Evolutionary conservation across 30 jellyfish, hydroid and myxozoan species (phyloP).

Genomic region (Hydractinia echinata): DNA sequence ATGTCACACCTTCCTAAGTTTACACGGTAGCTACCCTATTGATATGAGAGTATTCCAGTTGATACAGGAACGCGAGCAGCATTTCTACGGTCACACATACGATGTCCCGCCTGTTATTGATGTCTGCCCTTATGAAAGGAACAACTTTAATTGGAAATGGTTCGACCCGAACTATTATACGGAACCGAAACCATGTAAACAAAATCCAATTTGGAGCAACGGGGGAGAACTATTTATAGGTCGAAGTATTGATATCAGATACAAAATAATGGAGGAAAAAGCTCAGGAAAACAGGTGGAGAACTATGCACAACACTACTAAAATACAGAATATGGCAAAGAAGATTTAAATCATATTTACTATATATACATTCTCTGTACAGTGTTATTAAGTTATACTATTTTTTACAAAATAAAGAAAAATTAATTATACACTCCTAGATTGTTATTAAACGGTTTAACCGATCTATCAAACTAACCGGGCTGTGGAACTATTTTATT

Average conservation of each 20-base stretch:
- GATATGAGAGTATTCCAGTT: slow-evolving; percentile 51
- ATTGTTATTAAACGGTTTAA: too few relatives aligned
- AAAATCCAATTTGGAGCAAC: slow-evolving; percentile 61
- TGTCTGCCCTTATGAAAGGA: slow-evolving; percentile 56
- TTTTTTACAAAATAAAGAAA: too few relatives aligned
- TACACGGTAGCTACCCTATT: slow-evolving; percentile 69
- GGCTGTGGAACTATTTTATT: neutral
- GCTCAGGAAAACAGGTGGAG: too few relatives aligned
- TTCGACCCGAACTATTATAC: slow-evolving; percentile 37
- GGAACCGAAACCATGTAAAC: slow-evolving; percentile 60
- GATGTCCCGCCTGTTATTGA: slow-evolving; percentile 56
- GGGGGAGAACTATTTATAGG: slow-evolving; percentile 7
- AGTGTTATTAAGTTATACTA: too few relatives aligned
- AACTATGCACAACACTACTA: too few relatives aligned
- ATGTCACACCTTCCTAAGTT: slow-evolving; percentile 69
- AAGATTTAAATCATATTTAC: too few relatives aligned
- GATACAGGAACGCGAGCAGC: slow-evolving; percentile 38
- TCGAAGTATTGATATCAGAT: neutral
- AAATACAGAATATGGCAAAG: too few relatives aligned
- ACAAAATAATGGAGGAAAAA: neutral
- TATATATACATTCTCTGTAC: too few relatives aligned
- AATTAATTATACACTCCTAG: too few relatives aligned
- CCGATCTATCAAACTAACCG: neutral
- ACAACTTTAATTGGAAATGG: slow-evolving; percentile 53
- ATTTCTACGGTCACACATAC: slow-evolving; percentile 34